phyloP scores from a whole-genome alignment of 1,140 invertebrate species.

The Saccostrea glomerata region DNA sequence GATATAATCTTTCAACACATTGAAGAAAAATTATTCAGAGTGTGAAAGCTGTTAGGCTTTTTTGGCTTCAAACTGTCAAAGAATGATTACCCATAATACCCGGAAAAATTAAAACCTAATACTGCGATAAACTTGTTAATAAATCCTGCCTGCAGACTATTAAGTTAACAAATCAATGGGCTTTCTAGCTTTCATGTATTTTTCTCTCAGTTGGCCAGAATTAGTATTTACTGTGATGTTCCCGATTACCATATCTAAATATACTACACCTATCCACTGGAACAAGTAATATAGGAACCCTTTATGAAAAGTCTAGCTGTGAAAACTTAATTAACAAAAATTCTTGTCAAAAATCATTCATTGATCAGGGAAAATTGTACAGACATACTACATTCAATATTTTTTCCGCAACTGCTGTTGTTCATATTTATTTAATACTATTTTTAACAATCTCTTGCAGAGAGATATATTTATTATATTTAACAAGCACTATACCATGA shows the following conservation, averaged over 20 bases:
- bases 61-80: not conserved
- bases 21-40: no score
- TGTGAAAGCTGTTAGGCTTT: not conserved
- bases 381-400: not conserved
- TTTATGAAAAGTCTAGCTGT: slow-evolving; percentile 27
- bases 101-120: slow-evolving; percentile 31
- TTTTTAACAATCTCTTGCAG: not conserved
- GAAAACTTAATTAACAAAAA: slow-evolving; percentile 30
- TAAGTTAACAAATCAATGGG: slow-evolving; percentile 13
- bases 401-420: not conserved
- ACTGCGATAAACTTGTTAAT: slow-evolving; percentile 23
- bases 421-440: not conserved
- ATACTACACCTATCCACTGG: slow-evolving; percentile 3
- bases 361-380: not conserved
- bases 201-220: not conserved
- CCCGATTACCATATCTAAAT: not conserved
- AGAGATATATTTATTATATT: not conserved
- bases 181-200: not conserved
- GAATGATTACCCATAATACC: slow-evolving; percentile 26
- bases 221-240: not conserved
- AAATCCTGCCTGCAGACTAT: slow-evolving; percentile 21
- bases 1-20: no score
- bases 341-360: not conserved
- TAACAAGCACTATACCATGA: not conserved
- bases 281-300: not conserved